phyloP scores from a whole-genome alignment of 1,140 invertebrate genomes.

The Whitmania pigra region DNA sequence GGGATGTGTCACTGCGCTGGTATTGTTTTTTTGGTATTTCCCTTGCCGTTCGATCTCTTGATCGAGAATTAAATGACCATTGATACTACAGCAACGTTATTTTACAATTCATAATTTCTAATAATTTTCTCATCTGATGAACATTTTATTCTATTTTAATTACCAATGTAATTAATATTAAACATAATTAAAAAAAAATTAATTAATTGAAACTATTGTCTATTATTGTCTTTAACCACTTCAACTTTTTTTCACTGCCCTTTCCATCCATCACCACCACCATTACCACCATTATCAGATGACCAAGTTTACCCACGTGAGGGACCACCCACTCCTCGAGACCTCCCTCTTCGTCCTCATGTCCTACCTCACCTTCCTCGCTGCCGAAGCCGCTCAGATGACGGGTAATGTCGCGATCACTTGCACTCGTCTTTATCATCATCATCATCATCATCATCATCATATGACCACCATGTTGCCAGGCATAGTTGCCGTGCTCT shows the following conservation, averaged over 20 bases:
- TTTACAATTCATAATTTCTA: neutral
- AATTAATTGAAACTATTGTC: neutral
- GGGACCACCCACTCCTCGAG: constrained; percentile 88
- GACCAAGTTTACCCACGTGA: constrained; percentile 86
- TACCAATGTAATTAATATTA: neutral
- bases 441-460: constrained; percentile 11
- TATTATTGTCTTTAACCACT: neutral
- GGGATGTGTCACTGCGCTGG: constrained; percentile 79
- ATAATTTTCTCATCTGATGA: neutral
- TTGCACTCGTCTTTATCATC: neutral
- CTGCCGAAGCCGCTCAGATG: constrained; percentile 83
- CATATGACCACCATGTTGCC: constrained; percentile 47
- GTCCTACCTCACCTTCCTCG: constrained; percentile 92
- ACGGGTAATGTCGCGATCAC: constrained; percentile 54
- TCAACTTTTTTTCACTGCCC: neutral
- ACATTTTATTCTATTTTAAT: neutral
- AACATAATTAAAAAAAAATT: neutral
- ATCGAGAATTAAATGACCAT: no score
- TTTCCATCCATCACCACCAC: constrained; percentile 22
- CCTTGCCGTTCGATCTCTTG: no score
- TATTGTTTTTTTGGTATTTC: constrained; percentile 53
- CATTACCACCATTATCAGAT: constrained; percentile 44
- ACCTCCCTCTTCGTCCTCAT: constrained; percentile 90
- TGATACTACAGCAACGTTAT: no score
- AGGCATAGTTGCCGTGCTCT: constrained; percentile 74